A percentile compares a stretch with the other conserved stretches of the same genome.
These are phyloP conservation scores for Thamnophis elegans DNA, from an alignment of 2,797 vertebrate genomes.

Conservation along the genomic window DNA sequence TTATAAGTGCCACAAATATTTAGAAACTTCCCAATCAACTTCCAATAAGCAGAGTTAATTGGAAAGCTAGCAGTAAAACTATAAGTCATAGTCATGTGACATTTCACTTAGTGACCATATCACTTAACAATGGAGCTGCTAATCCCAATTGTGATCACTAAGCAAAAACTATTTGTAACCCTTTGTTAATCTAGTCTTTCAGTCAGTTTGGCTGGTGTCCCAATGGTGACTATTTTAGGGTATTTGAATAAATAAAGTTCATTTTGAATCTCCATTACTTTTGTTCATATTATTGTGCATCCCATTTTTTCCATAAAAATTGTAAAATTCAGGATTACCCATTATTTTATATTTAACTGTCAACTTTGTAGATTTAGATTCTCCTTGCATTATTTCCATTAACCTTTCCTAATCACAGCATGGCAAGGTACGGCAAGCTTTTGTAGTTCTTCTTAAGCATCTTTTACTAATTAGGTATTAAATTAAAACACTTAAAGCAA, in stretches of 20 bases:
- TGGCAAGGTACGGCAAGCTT: not conserved
- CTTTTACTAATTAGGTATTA: conserved; percentile 4
- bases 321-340: not conserved
- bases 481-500: conserved; percentile 8
- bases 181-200: not conserved
- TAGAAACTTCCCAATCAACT: not conserved
- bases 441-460: not conserved
- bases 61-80: not conserved
- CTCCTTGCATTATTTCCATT: not conserved
- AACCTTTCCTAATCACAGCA: not conserved
- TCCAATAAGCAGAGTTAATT: not conserved
- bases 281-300: not conserved
- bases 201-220: not conserved
- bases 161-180: not conserved
- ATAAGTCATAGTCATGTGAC: not conserved
- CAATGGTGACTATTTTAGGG: not conserved
- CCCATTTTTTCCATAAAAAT: not conserved
- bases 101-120: not conserved
- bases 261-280: not conserved
- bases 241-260: not conserved
- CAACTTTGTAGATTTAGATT: not conserved
- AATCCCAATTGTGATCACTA: not conserved
- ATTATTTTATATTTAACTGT: not conserved
- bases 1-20: not conserved
- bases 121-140: not conserved